phyloP scores from a whole-genome alignment of 2,113 vertebrate species.

The Amphiprion percula region DNA sequence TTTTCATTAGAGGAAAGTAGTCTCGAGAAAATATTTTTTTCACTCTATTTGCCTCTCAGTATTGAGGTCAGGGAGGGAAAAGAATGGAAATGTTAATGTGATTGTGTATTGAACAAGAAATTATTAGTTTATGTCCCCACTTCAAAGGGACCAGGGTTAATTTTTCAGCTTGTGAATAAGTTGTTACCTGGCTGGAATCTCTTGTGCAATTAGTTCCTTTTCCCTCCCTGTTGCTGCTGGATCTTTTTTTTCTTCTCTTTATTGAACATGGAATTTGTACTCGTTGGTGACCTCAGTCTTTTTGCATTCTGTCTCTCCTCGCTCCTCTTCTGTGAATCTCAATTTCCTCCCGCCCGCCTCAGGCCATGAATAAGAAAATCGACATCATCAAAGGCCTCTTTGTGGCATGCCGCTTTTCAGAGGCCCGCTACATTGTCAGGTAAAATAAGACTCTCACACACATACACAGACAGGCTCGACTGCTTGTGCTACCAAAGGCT shows the following conservation, averaged over 20 bases:
- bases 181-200: constrained; percentile 39
- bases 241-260: not conserved
- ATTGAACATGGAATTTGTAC: constrained; percentile 63
- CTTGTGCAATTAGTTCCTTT: constrained; percentile 56
- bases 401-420: constrained; percentile 92
- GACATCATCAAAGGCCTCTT: constrained; percentile 94
- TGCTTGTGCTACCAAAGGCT: constrained; percentile 5
- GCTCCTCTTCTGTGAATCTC: constrained; percentile 75
- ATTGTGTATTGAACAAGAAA: constrained; percentile 20
- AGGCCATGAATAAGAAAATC: constrained; percentile 94
- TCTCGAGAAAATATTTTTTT: constrained; percentile 50
- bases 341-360: constrained; percentile 62
- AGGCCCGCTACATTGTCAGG: constrained; percentile 92
- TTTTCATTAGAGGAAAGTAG: constrained; percentile 58
- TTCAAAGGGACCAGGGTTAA: constrained; percentile 8
- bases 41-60: constrained; percentile 17
- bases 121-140: constrained; percentile 44
- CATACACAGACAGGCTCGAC: not conserved
- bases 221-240: not conserved
- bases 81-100: constrained; percentile 30
- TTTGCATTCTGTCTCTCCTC: constrained; percentile 61
- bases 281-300: constrained; percentile 66
- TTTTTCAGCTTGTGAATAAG: constrained; percentile 31
- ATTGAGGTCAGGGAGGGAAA: not conserved
- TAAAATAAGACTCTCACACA: constrained; percentile 68